These are phyloP conservation scores for Actinernus sp. DNA, from an alignment of 92 coral and sea anemone genomes.

Conservation along the genomic window DNA sequence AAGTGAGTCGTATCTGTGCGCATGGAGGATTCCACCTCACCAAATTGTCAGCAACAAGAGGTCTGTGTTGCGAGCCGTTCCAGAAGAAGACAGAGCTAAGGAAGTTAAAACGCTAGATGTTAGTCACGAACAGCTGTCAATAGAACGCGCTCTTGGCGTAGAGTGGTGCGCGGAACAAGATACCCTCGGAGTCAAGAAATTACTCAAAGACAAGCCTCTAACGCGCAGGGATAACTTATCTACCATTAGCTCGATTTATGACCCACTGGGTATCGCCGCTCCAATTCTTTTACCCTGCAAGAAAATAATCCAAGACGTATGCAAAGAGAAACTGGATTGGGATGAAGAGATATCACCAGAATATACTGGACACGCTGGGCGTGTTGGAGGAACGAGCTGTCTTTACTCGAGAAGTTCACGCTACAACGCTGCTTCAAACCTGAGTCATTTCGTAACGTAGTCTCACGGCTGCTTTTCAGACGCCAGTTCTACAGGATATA, in stretches of 20 bases:
- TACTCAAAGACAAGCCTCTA: constrained; percentile 9
- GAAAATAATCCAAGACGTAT: constrained; percentile 6
- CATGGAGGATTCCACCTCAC: constrained; percentile 27
- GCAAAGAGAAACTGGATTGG: constrained; percentile 6
- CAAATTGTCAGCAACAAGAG: constrained; percentile 10
- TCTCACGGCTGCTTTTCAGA: too few species aligned
- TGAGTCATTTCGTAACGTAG: neutral
- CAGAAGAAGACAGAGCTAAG: constrained; percentile 5
- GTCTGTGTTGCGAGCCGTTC: neutral
- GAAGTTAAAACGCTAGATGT: neutral
- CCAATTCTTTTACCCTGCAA: constrained; percentile 5
- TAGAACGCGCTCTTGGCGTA: constrained; percentile 13
- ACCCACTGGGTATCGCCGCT: constrained; percentile 13
- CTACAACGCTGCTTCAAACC: neutral
- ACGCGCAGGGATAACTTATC: constrained; percentile 7
- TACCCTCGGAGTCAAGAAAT: constrained; percentile 2
- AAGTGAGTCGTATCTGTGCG: constrained; percentile 16
- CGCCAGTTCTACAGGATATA: neutral
- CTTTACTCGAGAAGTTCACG: neutral
- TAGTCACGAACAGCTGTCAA: constrained; percentile 1
- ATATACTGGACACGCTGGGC: neutral
- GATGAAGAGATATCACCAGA: constrained; percentile 7
- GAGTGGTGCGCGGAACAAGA: constrained; percentile 1
- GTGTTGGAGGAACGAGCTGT: neutral
- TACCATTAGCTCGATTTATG: constrained; percentile 11